phyloP scores from a whole-genome alignment of 1,140 invertebrate genomes.

The Pseudobourletiella spinata region DNA sequence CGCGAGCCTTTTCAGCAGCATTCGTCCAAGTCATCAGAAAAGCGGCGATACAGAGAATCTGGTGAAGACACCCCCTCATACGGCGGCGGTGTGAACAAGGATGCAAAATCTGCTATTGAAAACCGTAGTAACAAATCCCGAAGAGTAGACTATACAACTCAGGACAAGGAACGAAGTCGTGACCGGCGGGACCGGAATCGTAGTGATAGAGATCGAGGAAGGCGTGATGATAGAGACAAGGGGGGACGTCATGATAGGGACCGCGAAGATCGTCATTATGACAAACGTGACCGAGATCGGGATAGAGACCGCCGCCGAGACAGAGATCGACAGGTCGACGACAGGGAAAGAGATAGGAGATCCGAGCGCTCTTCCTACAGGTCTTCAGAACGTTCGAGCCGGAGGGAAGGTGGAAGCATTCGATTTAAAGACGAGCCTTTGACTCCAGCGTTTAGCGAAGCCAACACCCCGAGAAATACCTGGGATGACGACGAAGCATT shows the following conservation, averaged over 20 bases:
- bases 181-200: conserved; percentile 27
- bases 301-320: conserved; percentile 38
- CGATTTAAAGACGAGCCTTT: conserved; percentile 66
- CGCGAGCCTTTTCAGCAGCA: too few relatives aligned
- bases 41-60: conserved; percentile 48
- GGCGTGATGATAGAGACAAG: conserved; percentile 8
- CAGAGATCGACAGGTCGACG: conserved; percentile 37
- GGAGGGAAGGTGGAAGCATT: conserved; percentile 49
- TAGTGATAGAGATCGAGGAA: conserved; percentile 19
- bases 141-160: conserved; percentile 25
- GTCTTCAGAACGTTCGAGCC: conserved; percentile 43
- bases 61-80: conserved; percentile 36
- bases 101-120: conserved; percentile 36
- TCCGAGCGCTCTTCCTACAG: not conserved
- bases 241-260: conserved; percentile 8
- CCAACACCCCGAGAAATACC: conserved; percentile 55
- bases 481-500: conserved; percentile 70
- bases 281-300: conserved; percentile 20
- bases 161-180: conserved; percentile 44
- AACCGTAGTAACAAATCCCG: conserved; percentile 35
- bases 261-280: conserved; percentile 4
- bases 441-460: conserved; percentile 61
- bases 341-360: conserved; percentile 20
- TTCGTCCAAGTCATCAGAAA: conserved; percentile 50
- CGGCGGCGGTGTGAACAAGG: conserved; percentile 27